Base-by-base conservation (phyloP, 2,797 vertebrate species). In the Enteromius treurensis region DNA sequence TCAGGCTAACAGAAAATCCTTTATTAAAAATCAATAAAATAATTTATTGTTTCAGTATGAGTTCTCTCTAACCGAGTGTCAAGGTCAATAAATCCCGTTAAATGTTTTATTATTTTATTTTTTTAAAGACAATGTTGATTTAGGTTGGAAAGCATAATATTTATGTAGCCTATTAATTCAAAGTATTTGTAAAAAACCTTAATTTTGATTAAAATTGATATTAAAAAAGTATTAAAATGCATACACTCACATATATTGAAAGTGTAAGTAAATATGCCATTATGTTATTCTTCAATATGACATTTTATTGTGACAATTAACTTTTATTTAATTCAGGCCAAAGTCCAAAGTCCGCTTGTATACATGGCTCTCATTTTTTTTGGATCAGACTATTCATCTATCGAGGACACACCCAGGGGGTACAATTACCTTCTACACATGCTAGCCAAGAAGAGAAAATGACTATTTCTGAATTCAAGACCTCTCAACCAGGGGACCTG, bases 371-470 rank as follows among this genome's bases (percentile, higher is more conserved):
- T 21, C 60, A 77, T 26, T 26, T 82, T 82, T 51, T 37, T 87
- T 90, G 86, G 88, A 91, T 84, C 75, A 23, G 84, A 90, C 86
- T 37, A 64, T 86, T 91, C 89, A 88, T 90, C 89, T 91, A 89
- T 26, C 26, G 89, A 87, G 89, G 23, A 90, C 88, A 90, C 89
- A 88, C 90, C 93, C 92, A 89, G 88, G 88, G 89, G 93, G 91
- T 78, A 60, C 92, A 94, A 94, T 94, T 94, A 95, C 92, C 80
- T 90, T 89, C 88, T 85, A 87, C 89, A 91, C 93, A 91, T 92
- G 91, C 90, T 92, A 92, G 88, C 90, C 91, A 92, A 92, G 91
- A 89, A 91, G 90, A 92, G 91, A 89, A 93, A 93, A 94, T 94
- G 90, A 91, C 88, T 92, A 88, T 88, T 88, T 91, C 87, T 91